Percentiles rank a stretch among this genome's conserved stretches.
These are phyloP conservation scores for Acanthisitta chloris DNA, from an alignment of 2,113 vertebrate genomes.

Conservation along the genomic window DNA sequence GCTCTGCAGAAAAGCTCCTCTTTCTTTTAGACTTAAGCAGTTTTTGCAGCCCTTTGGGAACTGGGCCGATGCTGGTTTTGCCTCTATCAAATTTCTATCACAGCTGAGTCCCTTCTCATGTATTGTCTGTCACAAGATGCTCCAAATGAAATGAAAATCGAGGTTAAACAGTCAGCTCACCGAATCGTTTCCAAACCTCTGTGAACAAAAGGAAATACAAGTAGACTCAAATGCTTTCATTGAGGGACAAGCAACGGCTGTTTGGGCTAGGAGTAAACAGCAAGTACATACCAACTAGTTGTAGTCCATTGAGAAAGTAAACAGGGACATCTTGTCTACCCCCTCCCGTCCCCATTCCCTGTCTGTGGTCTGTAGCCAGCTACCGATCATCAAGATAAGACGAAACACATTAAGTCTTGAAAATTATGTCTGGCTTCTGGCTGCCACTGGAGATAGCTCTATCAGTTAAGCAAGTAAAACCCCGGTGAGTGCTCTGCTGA, in stretches of 20 bases:
- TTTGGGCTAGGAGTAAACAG: constrained; percentile 42
- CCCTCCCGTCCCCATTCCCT: background rate
- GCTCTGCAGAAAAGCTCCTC: background rate
- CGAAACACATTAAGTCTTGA: constrained; percentile 34
- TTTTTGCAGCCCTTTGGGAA: background rate
- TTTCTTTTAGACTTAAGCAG: background rate
- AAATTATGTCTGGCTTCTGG: constrained; percentile 64
- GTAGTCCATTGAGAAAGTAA: constrained; percentile 51
- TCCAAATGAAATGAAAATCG: background rate
- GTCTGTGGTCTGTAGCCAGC: constrained; percentile 56
- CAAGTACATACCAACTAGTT: constrained; percentile 35
- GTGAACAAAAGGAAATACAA: background rate
- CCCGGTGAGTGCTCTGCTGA: background rate
- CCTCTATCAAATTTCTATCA: background rate
- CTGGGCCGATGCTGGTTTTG: background rate
- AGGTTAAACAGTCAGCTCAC: background rate
- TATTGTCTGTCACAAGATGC: background rate
- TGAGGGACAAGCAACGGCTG: background rate
- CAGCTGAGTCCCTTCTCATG: background rate
- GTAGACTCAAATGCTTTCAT: background rate
- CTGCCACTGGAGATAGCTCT: constrained; percentile 48
- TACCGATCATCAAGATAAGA: constrained; percentile 64
- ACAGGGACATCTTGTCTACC: constrained; percentile 38
- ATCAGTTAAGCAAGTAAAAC: constrained; percentile 42
- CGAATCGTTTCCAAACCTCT: background rate